Evolutionary conservation across 2,888 invertebrate species (phyloP).

Genomic region (Dicyrtomina minuta): DNA sequence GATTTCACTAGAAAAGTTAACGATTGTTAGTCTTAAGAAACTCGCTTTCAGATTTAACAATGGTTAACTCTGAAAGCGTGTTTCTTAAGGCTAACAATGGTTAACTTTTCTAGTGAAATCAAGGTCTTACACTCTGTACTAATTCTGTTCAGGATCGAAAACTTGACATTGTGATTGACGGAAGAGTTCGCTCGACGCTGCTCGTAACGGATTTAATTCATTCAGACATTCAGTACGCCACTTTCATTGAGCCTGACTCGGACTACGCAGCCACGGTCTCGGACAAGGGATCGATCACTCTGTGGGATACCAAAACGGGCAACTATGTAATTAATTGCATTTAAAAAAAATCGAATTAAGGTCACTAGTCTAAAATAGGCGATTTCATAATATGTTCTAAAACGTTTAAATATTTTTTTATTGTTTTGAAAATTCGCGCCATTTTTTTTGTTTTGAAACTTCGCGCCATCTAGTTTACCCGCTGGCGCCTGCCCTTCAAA

Average conservation of each 20-base stretch:
- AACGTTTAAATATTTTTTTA: slow-evolving; percentile 3
- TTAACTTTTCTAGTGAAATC: too few relatives aligned
- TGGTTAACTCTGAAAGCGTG: too few relatives aligned
- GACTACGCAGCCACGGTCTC: slow-evolving; percentile 43
- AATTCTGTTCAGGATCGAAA: slow-evolving; percentile 24
- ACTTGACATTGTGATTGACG: slow-evolving; percentile 42
- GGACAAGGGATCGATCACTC: slow-evolving; percentile 35
- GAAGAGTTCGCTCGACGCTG: slow-evolving; percentile 34
- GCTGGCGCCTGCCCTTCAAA: slow-evolving; percentile 44
- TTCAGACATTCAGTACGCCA: slow-evolving; percentile 32
- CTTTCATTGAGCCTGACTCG: slow-evolving; percentile 44
- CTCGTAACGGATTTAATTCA: slow-evolving; percentile 42
- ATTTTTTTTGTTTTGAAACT: neutral
- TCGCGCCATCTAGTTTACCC: slow-evolving; percentile 31
- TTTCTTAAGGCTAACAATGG: too few relatives aligned
- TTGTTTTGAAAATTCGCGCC: neutral
- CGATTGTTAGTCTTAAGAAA: too few relatives aligned
- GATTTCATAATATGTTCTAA: slow-evolving; percentile 13
- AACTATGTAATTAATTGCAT: slow-evolving; percentile 32
- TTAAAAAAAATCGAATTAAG: neutral
- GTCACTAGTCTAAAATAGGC: neutral
- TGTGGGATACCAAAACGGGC: slow-evolving; percentile 41
- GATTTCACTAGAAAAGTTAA: too few relatives aligned
- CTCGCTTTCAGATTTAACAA: too few relatives aligned
- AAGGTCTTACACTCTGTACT: too few relatives aligned